phyloP scores from a whole-genome alignment of 2,797 vertebrate genomes.

The Psittacula derbiana region DNA sequence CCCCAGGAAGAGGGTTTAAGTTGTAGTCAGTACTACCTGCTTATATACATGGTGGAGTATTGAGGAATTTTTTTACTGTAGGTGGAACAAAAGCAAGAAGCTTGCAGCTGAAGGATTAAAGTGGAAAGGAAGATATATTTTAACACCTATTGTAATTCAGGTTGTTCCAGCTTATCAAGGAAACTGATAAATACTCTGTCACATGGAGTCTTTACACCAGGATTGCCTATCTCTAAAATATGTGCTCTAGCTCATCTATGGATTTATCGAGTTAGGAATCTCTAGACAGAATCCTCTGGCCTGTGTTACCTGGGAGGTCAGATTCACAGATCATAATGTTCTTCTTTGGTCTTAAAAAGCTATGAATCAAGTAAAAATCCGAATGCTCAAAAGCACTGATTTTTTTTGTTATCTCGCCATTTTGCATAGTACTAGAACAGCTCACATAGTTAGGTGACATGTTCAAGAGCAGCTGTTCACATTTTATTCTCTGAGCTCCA shows the following conservation, averaged over 20 bases:
- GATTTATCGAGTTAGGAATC: conserved; percentile 33
- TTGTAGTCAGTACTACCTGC: neutral
- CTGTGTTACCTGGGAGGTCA: neutral
- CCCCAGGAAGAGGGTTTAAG: neutral
- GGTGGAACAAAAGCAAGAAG: neutral
- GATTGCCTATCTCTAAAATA: neutral
- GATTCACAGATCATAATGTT: neutral
- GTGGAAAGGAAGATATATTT: neutral
- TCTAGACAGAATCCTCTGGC: neutral
- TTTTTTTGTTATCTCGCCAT: neutral
- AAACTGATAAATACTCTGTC: neutral
- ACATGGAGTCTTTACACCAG: neutral
- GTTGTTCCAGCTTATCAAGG: neutral
- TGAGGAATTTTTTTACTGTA: neutral
- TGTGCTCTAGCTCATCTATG: neutral
- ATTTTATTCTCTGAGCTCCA: neutral
- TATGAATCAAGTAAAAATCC: neutral
- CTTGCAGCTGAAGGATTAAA: neutral
- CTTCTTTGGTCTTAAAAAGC: neutral
- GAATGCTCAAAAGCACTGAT: neutral
- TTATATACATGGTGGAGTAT: neutral
- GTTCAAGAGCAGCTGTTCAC: neutral
- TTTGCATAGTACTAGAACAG: neutral
- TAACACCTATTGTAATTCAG: neutral
- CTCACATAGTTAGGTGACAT: neutral